Percentiles rank a stretch among this genome's conserved stretches.
Evolutionary conservation across 2,888 invertebrate species (phyloP).

Genomic region (Iphiclides podalirius): DNA sequence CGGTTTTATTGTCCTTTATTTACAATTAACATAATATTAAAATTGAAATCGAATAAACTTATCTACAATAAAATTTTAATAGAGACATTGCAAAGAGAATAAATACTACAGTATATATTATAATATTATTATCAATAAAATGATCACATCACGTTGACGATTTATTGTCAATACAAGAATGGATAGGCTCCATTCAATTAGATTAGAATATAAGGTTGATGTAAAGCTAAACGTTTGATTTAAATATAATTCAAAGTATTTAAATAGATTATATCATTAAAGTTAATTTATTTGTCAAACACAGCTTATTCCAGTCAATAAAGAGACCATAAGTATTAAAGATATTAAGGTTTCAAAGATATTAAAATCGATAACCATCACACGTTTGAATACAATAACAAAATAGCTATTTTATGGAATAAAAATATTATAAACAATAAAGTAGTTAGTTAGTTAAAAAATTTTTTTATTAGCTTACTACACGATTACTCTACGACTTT

Average conservation of each 20-base stretch:
- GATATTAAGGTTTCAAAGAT: conserved; percentile 20
- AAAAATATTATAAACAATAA: too few species aligned
- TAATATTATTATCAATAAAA: conserved; percentile 54
- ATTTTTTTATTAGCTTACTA: too few species aligned
- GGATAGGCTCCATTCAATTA: conserved; percentile 9
- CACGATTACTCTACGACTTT: too few species aligned
- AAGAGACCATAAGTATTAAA: conserved; percentile 35
- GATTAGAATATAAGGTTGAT: conserved; percentile 12
- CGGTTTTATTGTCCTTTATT: conserved; percentile 61
- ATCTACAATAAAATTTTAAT: conserved; percentile 38
- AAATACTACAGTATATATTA: conserved; percentile 49
- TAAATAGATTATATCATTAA: conserved; percentile 26
- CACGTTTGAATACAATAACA: conserved; percentile 1
- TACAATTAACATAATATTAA: conserved; percentile 61
- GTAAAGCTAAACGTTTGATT: conserved; percentile 31
- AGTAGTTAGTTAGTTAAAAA: too few species aligned
- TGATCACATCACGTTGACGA: conserved; percentile 47
- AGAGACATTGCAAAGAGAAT: conserved; percentile 27
- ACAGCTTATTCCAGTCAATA: conserved; percentile 67
- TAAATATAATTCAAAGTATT: conserved; percentile 24
- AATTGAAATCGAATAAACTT: conserved; percentile 45
- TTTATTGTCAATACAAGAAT: conserved; percentile 57
- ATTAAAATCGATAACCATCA: conserved; percentile 8
- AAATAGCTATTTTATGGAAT: too few species aligned
- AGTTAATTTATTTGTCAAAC: conserved; percentile 72